Percentiles rank a stretch among this genome's conserved stretches.
These are phyloP conservation scores for Tanytarsus gracilentus DNA, from an alignment of 2,888 invertebrate genomes.

Conservation along the genomic window DNA sequence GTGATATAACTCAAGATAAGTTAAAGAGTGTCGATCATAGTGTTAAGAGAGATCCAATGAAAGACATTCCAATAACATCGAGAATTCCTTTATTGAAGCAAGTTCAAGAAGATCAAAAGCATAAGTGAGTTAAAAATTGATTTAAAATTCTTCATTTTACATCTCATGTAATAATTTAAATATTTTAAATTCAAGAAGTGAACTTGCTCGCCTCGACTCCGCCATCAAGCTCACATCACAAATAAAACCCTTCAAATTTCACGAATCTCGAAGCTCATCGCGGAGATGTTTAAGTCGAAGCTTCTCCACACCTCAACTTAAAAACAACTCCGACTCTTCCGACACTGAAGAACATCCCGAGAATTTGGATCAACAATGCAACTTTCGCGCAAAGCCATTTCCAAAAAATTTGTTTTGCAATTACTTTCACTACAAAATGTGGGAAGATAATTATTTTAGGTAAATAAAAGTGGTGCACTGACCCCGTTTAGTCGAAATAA, in stretches of 20 bases:
- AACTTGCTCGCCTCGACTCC: conserved; percentile 51
- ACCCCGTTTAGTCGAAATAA: not conserved
- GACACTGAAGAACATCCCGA: conserved; percentile 35
- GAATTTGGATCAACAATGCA: conserved; percentile 44
- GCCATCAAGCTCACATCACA: conserved; percentile 53
- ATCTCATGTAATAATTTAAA: conserved; percentile 1
- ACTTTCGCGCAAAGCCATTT: conserved; percentile 58
- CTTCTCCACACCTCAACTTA: conserved; percentile 39
- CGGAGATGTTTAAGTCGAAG: conserved; percentile 35
- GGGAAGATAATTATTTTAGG: conserved; percentile 65
- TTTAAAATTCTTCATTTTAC: conserved; percentile 3
- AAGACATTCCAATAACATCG: conserved; percentile 59
- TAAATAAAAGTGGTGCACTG: conserved; percentile 34
- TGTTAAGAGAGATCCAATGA: conserved; percentile 41
- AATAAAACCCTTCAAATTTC: conserved; percentile 58
- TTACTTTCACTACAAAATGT: conserved; percentile 59
- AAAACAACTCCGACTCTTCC: conserved; percentile 26
- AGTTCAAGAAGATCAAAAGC: conserved; percentile 61
- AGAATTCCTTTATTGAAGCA: conserved; percentile 62
- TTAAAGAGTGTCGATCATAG: conserved; percentile 37
- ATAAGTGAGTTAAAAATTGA: conserved; percentile 45
- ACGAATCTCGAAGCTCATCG: conserved; percentile 39
- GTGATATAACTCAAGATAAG: conserved; percentile 38
- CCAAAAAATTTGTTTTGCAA: conserved; percentile 62
- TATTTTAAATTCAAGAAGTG: conserved; percentile 42